phyloP scores from a whole-genome alignment of 2,113 vertebrate species.

The Leptobrachium ailaonicum region DNA sequence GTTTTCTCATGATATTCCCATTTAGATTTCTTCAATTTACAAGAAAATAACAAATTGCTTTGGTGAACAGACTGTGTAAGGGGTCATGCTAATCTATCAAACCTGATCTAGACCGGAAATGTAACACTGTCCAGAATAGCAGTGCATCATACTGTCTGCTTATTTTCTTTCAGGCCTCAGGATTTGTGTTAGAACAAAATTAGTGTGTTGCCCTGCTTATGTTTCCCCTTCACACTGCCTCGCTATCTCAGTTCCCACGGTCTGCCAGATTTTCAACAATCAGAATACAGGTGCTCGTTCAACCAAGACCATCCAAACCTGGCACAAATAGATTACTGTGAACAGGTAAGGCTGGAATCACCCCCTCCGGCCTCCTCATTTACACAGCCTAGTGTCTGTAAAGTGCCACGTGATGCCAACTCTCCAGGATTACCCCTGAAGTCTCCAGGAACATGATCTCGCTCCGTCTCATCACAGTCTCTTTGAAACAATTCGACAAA shows the following conservation, averaged over 20 bases:
- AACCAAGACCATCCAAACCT: constrained; percentile 5
- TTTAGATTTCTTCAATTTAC: too few relatives aligned
- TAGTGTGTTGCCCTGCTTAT: neutral
- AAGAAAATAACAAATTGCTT: too few relatives aligned
- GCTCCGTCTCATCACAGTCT: too few relatives aligned
- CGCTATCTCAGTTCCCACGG: constrained; percentile 9
- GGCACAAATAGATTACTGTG: constrained; percentile 7
- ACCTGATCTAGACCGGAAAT: too few relatives aligned
- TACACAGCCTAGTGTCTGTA: neutral
- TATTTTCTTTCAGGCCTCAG: too few relatives aligned
- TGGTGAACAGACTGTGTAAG: too few relatives aligned
- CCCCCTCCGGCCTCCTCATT: neutral
- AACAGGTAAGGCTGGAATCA: neutral
- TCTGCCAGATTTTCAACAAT: neutral
- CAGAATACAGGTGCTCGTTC: constrained; percentile 9
- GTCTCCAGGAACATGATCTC: neutral
- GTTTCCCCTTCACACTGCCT: neutral
- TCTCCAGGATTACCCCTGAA: neutral
- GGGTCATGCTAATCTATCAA: too few relatives aligned
- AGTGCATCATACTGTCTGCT: too few relatives aligned
- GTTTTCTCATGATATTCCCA: too few relatives aligned
- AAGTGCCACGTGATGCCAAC: neutral
- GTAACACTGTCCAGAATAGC: too few relatives aligned
- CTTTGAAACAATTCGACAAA: neutral
- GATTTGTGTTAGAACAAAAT: neutral